A percentile compares a stretch with the other conserved stretches of the same genome.
Evolutionary conservation across 2,888 invertebrate species (phyloP).

Genomic region (Rotaria magnacalcarata): DNA sequence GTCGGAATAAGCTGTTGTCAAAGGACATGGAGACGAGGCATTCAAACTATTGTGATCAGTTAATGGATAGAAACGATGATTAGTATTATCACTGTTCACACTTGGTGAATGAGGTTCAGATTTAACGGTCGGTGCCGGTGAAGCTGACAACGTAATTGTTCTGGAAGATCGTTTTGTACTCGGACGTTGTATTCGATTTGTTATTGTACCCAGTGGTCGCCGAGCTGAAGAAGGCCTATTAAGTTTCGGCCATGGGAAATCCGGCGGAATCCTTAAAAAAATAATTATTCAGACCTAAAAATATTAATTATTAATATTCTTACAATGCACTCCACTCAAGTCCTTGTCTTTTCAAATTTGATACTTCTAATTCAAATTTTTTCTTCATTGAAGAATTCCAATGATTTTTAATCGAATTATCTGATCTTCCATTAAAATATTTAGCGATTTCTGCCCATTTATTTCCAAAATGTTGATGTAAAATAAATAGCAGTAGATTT

Average conservation of each 20-base stretch:
- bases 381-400: constrained; percentile 90
- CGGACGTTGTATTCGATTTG: not conserved
- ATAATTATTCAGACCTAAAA: not conserved
- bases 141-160: not conserved
- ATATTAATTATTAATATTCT: not conserved
- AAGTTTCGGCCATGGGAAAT: constrained; percentile 2
- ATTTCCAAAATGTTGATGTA: constrained; percentile 80
- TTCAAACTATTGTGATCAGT: not conserved
- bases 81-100: not conserved
- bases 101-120: not conserved
- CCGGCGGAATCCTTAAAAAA: not conserved
- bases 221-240: not conserved
- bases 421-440: constrained; percentile 83
- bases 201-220: not conserved
- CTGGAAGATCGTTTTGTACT: not conserved
- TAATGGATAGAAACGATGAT: not conserved
- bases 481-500: constrained; percentile 74
- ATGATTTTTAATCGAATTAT: constrained; percentile 97
- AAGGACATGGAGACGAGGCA: not conserved
- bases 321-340: constrained; percentile 29
- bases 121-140: not conserved
- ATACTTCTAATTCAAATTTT: constrained; percentile 50
- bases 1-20: not conserved
- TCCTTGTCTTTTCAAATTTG: constrained; percentile 26
- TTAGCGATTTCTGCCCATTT: constrained; percentile 98